Evolutionary conservation across 1,140 invertebrate species (phyloP).

Genomic region (Dolichoris vasculosae): DNA sequence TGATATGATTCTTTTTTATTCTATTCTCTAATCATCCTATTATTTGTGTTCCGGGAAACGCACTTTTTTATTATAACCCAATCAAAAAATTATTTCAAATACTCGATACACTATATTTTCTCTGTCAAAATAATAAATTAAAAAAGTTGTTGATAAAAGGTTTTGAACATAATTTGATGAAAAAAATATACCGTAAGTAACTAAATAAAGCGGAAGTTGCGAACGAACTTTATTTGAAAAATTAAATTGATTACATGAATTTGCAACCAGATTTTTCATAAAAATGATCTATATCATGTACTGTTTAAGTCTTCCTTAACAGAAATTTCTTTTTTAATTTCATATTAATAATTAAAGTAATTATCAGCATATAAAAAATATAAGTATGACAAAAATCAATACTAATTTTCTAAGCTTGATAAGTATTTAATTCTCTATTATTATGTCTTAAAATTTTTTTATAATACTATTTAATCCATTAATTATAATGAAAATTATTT

Average conservation of each 20-base stretch:
- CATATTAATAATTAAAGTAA: too few relatives aligned
- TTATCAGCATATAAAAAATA: too few relatives aligned
- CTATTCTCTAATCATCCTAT: too few relatives aligned
- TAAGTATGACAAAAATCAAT: too few relatives aligned
- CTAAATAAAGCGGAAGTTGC: neutral
- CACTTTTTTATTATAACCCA: neutral
- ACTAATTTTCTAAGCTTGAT: neutral
- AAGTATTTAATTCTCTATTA: neutral
- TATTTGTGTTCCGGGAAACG: neutral
- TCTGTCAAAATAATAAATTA: neutral
- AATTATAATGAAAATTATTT: neutral
- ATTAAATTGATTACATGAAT: constrained; percentile 6
- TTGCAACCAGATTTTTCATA: neutral
- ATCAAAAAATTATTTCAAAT: neutral
- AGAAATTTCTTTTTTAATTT: neutral
- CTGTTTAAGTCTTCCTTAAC: neutral
- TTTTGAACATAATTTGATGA: neutral
- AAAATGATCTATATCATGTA: neutral
- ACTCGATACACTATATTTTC: neutral
- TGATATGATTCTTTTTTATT: neutral
- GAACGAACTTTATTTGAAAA: neutral
- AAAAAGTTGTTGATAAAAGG: neutral
- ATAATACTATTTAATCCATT: neutral
- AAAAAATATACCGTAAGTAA: neutral
- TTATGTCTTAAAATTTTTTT: neutral